These are phyloP conservation scores for Euschistus heros DNA, from an alignment of 1,140 invertebrate species.

Conservation along the genomic window DNA sequence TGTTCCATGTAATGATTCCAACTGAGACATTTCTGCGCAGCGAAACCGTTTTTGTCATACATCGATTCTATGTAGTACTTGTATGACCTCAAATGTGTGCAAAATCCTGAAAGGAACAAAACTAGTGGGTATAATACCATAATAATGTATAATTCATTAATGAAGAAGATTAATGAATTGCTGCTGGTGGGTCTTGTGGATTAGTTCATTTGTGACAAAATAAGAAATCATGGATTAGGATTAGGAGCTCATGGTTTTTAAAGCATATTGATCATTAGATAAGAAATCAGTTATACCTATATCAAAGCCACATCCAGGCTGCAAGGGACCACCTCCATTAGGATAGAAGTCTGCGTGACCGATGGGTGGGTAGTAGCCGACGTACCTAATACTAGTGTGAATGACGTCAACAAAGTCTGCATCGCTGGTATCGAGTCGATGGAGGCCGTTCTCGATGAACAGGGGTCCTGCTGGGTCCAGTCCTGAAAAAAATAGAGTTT, in stretches of 20 bases:
- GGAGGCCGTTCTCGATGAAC: constrained; percentile 33
- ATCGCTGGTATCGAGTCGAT: constrained; percentile 40
- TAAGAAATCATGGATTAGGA: not conserved
- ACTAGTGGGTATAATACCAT: too few species aligned
- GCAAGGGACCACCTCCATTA: constrained; percentile 43
- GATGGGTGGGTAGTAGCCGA: constrained; percentile 42
- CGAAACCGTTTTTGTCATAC: constrained; percentile 36
- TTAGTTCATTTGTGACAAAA: too few species aligned
- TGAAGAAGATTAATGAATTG: too few species aligned
- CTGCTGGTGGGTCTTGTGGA: too few species aligned
- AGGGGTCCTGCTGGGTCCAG: constrained; percentile 32
- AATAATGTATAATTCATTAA: too few species aligned
- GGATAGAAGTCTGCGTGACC: constrained; percentile 51
- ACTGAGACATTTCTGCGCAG: constrained; percentile 44
- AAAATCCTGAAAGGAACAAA: constrained; percentile 21
- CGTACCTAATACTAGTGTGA: constrained; percentile 43
- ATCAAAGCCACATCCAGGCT: constrained; percentile 40
- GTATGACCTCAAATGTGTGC: constrained; percentile 24
- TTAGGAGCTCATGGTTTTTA: constrained; percentile 3
- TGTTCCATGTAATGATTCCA: constrained; percentile 46
- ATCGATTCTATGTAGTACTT: constrained; percentile 27
- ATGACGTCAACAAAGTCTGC: constrained; percentile 47
- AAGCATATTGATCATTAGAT: not conserved
- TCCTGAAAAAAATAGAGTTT: too few species aligned
- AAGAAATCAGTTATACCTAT: not conserved